These are phyloP conservation scores for Bryconaethiops microstoma DNA, from an alignment of 2,797 vertebrate genomes.

Conservation along the genomic window DNA sequence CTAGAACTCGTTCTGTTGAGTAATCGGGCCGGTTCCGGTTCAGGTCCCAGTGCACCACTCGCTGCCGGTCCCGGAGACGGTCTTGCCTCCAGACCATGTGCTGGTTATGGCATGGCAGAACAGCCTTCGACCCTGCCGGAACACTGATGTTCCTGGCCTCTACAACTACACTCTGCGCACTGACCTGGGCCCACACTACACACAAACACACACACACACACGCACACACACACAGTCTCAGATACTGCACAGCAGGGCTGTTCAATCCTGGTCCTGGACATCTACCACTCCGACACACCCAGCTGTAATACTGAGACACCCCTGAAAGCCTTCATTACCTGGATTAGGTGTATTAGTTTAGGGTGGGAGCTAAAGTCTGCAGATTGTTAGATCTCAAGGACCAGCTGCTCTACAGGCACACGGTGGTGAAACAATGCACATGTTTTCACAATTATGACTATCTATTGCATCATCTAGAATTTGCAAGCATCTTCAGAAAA, in stretches of 20 bases:
- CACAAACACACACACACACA: constrained; percentile 8
- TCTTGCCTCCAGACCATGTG: constrained; percentile 93
- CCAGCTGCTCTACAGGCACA: too few species aligned
- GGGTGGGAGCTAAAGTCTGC: too few species aligned
- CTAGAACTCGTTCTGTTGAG: constrained; percentile 84
- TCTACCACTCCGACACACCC: too few species aligned
- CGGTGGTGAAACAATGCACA: too few species aligned
- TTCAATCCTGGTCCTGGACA: too few species aligned
- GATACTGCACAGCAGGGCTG: neutral
- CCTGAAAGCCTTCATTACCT: too few species aligned
- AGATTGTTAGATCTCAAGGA: too few species aligned
- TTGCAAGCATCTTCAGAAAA: too few species aligned
- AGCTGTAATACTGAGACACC: too few species aligned
- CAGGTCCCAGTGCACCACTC: constrained; percentile 95
- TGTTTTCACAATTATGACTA: too few species aligned
- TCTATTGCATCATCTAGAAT: too few species aligned
- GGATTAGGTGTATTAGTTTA: too few species aligned
- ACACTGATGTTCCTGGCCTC: constrained; percentile 83
- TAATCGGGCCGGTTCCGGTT: constrained; percentile 73
- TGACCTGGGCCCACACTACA: constrained; percentile 72
- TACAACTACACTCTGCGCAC: constrained; percentile 76
- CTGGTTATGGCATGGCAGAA: constrained; percentile 88
- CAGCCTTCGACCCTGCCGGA: constrained; percentile 72
- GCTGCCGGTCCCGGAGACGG: constrained; percentile 88
- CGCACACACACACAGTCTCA: neutral